Evolutionary conservation across 2,888 invertebrate genomes (phyloP), one percentile per base, ranked within the genome.

Genomic region (Nomada flava): DNA sequence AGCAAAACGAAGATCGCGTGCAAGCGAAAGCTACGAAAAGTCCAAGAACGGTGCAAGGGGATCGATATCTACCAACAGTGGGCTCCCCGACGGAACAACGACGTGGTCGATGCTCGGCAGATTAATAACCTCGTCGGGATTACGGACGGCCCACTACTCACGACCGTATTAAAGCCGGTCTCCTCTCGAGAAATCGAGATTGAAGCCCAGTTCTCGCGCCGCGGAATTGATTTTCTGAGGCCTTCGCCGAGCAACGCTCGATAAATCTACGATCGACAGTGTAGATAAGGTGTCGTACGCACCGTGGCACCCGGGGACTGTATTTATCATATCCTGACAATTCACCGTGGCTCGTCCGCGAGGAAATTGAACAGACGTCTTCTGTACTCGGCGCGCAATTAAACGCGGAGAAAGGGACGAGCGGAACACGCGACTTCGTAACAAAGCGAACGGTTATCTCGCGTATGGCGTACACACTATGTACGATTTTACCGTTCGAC

Each of bases 181-280:
- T 67, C 62, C 77, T 59, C 62, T 47, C 70, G 72, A 78, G 86
- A 81, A 88, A 89, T 90, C 85, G 88, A 90, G 88, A 90, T 90
- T 83, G 88, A 88, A 81, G 85, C 80, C 5, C 77, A 44, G 86
- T 90, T 83, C 85, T 87, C 89, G 88, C 87, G 87, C 89, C 84
- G 83, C 81, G 84, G 86, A 90, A 91, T 91, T 88, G 89, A 91
- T 91, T 91, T 89, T 85, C 88, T 82, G 86, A 82, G 50, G 64
- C 74, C 78, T 63, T 69, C 29, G 73, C 53, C 52, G 73, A 57
- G 11, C 57, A 57, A 73, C 53, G 60, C 57, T 57, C 81, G 71
- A 84, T 79, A 82, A 79, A 79, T 84, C 79, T 76, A 72, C 75
- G 79, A 82, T 84, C 82, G 50, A 47, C 9, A 55, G 23, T n/a